Percentiles rank a stretch among this genome's conserved stretches.
These are phyloP conservation scores for Engystomops pustulosus DNA, from an alignment of 2,113 vertebrate species.

Conservation along the genomic window DNA sequence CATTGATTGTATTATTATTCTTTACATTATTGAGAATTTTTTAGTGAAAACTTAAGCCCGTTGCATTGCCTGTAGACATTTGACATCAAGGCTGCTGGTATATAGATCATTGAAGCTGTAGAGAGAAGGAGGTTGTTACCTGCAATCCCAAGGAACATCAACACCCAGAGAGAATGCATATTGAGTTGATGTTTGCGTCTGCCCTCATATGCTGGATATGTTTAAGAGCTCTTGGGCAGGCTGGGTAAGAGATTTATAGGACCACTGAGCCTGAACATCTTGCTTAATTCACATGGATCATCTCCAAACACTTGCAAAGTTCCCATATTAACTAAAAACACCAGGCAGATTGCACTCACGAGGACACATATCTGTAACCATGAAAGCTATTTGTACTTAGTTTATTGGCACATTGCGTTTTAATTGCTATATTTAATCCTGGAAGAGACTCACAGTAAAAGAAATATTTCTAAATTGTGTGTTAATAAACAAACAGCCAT, in stretches of 20 bases:
- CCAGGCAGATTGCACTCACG: background rate
- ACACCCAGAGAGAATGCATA: constrained; percentile 13
- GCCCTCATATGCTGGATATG: background rate
- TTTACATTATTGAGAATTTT: too few relatives aligned
- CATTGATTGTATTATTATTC: too few relatives aligned
- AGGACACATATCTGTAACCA: background rate
- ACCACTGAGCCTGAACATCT: background rate
- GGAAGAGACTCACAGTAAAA: background rate
- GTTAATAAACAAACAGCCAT: too few relatives aligned
- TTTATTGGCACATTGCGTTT: background rate
- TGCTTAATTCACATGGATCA: constrained; percentile 16
- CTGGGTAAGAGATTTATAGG: background rate
- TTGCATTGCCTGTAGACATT: too few relatives aligned
- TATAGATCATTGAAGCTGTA: background rate
- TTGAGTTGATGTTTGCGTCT: constrained; percentile 1
- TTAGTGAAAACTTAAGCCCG: too few relatives aligned
- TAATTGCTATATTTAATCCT: background rate
- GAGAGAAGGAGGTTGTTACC: background rate
- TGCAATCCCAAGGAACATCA: constrained; percentile 33
- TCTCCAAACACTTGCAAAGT: constrained; percentile 35
- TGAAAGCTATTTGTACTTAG: background rate
- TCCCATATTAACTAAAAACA: constrained; percentile 8
- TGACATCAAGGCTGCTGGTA: too few relatives aligned
- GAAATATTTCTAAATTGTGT: too few relatives aligned
- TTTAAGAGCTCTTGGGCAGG: background rate